Conservation (phyloP, 2,113 vertebrate genomes). For the Neodontobutis hainanensis region DNA sequence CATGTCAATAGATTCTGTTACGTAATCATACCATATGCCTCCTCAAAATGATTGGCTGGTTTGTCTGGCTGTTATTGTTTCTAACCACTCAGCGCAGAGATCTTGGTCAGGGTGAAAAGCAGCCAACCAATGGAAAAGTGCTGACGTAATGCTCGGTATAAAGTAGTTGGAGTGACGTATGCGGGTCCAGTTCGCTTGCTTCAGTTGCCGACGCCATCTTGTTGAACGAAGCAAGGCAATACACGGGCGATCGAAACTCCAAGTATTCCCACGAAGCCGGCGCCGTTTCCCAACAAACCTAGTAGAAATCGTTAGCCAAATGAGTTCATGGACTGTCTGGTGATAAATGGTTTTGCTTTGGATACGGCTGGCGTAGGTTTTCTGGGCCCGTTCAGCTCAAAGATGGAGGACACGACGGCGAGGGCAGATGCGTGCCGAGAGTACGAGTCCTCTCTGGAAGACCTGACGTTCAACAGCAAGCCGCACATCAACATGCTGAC, state of each 20-base stretch:
- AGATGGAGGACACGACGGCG: slow-evolving; percentile 83
- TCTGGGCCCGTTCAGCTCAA: slow-evolving; percentile 42
- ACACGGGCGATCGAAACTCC: background rate
- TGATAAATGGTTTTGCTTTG: slow-evolving; percentile 30
- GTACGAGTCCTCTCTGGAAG: slow-evolving; percentile 96
- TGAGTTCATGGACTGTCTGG: slow-evolving; percentile 65
- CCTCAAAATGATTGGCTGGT: slow-evolving; percentile 43
- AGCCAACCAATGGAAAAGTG: slow-evolving; percentile 36
- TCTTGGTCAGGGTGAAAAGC: rapidly evolving
- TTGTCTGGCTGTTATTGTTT: slow-evolving; percentile 1
- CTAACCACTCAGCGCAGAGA: slow-evolving; percentile 21
- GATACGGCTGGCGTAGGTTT: slow-evolving; percentile 35
- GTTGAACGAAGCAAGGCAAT: slow-evolving; percentile 11
- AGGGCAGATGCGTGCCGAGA: slow-evolving; percentile 92
- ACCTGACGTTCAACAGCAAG: slow-evolving; percentile 99
- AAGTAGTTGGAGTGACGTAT: slow-evolving; percentile 22
- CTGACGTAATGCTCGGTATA: slow-evolving; percentile 9
- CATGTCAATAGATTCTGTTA: slow-evolving; percentile 20
- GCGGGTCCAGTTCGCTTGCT: background rate
- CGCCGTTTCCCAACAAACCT: background rate
- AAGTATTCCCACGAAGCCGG: background rate
- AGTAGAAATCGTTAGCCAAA: slow-evolving; percentile 1
- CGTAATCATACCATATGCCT: slow-evolving; percentile 17
- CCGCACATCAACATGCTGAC: slow-evolving; percentile 99
- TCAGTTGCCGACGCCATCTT: slow-evolving; percentile 67